phyloP scores from a whole-genome alignment of 2,888 invertebrate species.

The Pedicia rivosa region DNA sequence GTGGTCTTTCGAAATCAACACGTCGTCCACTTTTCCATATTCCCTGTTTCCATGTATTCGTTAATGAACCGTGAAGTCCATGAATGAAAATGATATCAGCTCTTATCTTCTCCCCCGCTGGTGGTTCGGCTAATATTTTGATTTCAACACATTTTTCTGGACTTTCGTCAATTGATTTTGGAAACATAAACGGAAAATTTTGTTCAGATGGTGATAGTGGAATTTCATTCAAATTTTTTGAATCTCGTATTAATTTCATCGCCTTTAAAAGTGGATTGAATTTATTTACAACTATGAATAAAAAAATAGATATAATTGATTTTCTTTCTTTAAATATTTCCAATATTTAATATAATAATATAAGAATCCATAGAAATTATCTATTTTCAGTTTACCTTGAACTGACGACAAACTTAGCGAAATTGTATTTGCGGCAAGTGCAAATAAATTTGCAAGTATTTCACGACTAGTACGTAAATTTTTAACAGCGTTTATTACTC shows the following conservation, averaged over 20 bases:
- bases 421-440: constrained; percentile 28
- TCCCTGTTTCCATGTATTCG: constrained; percentile 72
- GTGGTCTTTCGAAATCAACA: constrained; percentile 27
- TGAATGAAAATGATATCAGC: constrained; percentile 73
- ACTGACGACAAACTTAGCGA: constrained; percentile 27
- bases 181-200: background rate
- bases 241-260: constrained; percentile 26
- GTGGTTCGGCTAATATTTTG: constrained; percentile 26
- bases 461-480: constrained; percentile 24
- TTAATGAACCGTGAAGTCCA: constrained; percentile 49
- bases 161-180: background rate
- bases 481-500: constrained; percentile 20
- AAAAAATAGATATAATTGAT: too few relatives aligned
- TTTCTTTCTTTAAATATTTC: too few relatives aligned
- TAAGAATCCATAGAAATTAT: background rate
- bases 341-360: background rate
- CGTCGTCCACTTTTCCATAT: constrained; percentile 37
- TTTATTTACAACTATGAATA: constrained; percentile 16
- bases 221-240: constrained; percentile 20
- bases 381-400: constrained; percentile 26
- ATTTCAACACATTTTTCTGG: constrained; percentile 23
- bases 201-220: constrained; percentile 22
- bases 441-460: constrained; percentile 24
- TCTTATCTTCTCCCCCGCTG: constrained; percentile 23
- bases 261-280: constrained; percentile 26